Base-by-base conservation (phyloP, 2,888 invertebrate genomes). In the Stenichneumon culpator region DNA sequence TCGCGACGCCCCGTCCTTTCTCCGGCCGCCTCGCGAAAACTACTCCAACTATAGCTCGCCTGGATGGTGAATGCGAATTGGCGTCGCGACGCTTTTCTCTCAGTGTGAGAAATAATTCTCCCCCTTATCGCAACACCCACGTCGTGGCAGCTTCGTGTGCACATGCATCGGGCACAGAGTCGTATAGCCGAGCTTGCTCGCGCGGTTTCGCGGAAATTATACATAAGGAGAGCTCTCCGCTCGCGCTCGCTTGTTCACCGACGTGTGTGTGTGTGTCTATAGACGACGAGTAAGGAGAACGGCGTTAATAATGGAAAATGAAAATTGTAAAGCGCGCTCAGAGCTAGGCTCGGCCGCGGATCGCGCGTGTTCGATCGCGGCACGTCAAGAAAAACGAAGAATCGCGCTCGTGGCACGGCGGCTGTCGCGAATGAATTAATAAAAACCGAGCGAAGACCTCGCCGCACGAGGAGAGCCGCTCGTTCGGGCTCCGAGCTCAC, bases 181-280 rank as follows among this genome's bases (percentile, higher is more conserved):
- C 63, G 28, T 16, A 28, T 0, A 16, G 16, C 32, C 28, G 14
- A 63, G 32, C 16, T 47, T 44, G 60, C 54, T 85, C 86, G 80
- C 22, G 22, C 14, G 79, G 84, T 82, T 75, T 77, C 82, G 87
- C 89, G 89, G 63, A 83, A 82, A 85, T 85, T 82, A 82, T 79
- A 82, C 52, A 69, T 79, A 74, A 77, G 78, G 50, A 70, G 69
- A 32, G 60, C 68, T 73, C 22, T 70, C 44, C 65, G 81, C 65
- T 74, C 79, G 67, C 73, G 72, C 77, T 79, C 79, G 39, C 32
- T 72, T 63, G 44, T 70, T 70, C 65, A 2, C 16, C 60, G 16
- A 16, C 44, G 44, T 47, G 44, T 47, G 44, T 39, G 39, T 9
- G 7, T 25, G 72, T 67, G 60, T 80, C 79, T 85, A 82, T 82